These are phyloP conservation scores for Tenebrosternarchus preto DNA, from an alignment of 2,113 vertebrate genomes.

Conservation along the genomic window DNA sequence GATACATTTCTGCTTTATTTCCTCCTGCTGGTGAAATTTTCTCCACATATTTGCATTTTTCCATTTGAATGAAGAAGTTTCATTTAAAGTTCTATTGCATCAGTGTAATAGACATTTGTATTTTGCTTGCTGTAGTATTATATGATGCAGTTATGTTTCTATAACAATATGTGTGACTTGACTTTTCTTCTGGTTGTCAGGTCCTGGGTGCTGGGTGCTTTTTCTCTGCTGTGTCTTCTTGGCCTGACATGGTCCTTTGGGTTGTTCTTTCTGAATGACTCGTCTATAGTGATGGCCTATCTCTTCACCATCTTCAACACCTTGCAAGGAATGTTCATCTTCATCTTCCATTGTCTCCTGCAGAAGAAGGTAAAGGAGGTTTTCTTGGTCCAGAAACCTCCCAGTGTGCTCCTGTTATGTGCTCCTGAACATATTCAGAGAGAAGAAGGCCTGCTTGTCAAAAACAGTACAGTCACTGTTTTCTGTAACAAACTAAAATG, in stretches of 20 bases:
- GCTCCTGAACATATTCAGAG: background rate
- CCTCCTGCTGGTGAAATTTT: background rate
- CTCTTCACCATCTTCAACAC: conserved; percentile 99
- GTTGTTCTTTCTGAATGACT: conserved; percentile 91
- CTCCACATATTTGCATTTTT: background rate
- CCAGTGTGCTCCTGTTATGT: background rate
- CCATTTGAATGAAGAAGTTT: background rate
- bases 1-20: conserved; percentile 4
- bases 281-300: conserved; percentile 95
- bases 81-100: background rate
- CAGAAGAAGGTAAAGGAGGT: conserved; percentile 90
- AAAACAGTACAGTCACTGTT: too few relatives aligned
- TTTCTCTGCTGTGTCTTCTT: conserved; percentile 91
- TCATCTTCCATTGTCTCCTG: conserved; percentile 97
- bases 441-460: background rate
- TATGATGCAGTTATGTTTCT: background rate
- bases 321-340: conserved; percentile 98
- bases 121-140: background rate
- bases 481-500: too few relatives aligned
- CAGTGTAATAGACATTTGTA: background rate
- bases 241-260: conserved; percentile 96
- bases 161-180: background rate
- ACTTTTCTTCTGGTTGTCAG: conserved; percentile 68
- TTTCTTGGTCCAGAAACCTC: background rate
- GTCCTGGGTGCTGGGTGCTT: conserved; percentile 96